phyloP scores from a whole-genome alignment of 2,797 vertebrate genomes.

The Selene dorsalis region DNA sequence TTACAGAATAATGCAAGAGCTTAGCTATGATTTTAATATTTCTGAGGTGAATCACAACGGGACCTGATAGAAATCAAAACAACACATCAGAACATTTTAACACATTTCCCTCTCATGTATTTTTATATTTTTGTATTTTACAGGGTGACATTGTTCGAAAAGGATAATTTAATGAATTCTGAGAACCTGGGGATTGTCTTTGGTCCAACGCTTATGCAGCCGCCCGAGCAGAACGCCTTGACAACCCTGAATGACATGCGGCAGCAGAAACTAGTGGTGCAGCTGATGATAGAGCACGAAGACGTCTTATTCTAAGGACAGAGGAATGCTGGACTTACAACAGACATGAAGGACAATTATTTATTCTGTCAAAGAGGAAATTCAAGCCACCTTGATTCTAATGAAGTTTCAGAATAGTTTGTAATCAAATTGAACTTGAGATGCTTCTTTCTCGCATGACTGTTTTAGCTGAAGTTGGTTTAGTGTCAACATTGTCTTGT shows the following conservation, averaged over 20 bases:
- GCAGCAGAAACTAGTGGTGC: conserved; percentile 96
- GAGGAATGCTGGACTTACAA: conserved; percentile 18
- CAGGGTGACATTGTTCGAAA: conserved; percentile 95
- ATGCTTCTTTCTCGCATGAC: conserved; percentile 86
- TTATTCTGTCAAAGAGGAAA: conserved; percentile 80
- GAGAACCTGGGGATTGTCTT: conserved; percentile 99
- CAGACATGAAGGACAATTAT: conserved; percentile 73
- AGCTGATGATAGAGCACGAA: conserved; percentile 98
- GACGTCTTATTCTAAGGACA: conserved; percentile 93
- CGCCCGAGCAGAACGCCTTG: conserved; percentile 94
- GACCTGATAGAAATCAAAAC: too few relatives aligned
- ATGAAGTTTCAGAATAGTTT: conserved; percentile 65
- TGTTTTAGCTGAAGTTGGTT: conserved; percentile 71
- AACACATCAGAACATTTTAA: too few relatives aligned
- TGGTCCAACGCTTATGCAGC: conserved; percentile 97
- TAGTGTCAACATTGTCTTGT: conserved; percentile 74
- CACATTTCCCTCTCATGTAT: not conserved
- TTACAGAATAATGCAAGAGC: not conserved
- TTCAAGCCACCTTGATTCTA: conserved; percentile 73
- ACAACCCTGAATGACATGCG: conserved; percentile 97
- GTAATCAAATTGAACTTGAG: conserved; percentile 78
- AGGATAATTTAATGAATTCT: conserved; percentile 98
- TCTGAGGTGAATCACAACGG: not conserved
- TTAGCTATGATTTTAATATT: not conserved
- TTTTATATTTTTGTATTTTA: conserved; percentile 41